Percentiles rank a stretch among this genome's conserved stretches.
phyloP scores from a whole-genome alignment of 1,140 invertebrate species.

The Neomicropteryx cornuta region DNA sequence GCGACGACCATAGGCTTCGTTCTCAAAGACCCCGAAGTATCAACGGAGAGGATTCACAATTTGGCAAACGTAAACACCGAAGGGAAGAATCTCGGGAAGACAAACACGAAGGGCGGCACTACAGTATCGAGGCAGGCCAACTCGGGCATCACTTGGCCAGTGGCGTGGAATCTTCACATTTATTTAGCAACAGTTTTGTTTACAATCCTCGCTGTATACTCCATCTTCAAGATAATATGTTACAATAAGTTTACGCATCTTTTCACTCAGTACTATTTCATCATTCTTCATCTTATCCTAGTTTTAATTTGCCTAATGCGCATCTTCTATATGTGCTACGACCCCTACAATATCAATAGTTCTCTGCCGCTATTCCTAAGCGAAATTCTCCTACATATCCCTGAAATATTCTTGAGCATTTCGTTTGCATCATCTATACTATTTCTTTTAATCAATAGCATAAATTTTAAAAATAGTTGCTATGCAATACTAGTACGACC shows the following conservation, averaged over 20 bases:
- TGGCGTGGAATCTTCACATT: constrained; percentile 82
- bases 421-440: constrained; percentile 77
- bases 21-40: constrained; percentile 34
- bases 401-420: constrained; percentile 72
- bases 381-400: constrained; percentile 70
- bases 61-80: constrained; percentile 36
- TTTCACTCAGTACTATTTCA: constrained; percentile 71
- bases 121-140: constrained; percentile 21
- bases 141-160: constrained; percentile 51
- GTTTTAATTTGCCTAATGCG: constrained; percentile 68
- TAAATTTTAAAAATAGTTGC: constrained; percentile 51
- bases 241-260: constrained; percentile 72
- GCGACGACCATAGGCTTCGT: constrained; percentile 35
- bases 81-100: constrained; percentile 28
- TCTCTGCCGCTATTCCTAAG: constrained; percentile 69
- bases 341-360: constrained; percentile 75
- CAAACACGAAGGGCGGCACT: constrained; percentile 27
- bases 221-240: constrained; percentile 68
- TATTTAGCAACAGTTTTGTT: constrained; percentile 76
- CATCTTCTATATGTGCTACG: constrained; percentile 78
- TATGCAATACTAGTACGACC: constrained; percentile 60
- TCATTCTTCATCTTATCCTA: constrained; percentile 69
- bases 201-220: constrained; percentile 67
- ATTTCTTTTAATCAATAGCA: constrained; percentile 63
- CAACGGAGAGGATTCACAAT: constrained; percentile 38